These are phyloP conservation scores for Xiphias gladius DNA, from an alignment of 2,113 vertebrate species.

Conservation along the genomic window DNA sequence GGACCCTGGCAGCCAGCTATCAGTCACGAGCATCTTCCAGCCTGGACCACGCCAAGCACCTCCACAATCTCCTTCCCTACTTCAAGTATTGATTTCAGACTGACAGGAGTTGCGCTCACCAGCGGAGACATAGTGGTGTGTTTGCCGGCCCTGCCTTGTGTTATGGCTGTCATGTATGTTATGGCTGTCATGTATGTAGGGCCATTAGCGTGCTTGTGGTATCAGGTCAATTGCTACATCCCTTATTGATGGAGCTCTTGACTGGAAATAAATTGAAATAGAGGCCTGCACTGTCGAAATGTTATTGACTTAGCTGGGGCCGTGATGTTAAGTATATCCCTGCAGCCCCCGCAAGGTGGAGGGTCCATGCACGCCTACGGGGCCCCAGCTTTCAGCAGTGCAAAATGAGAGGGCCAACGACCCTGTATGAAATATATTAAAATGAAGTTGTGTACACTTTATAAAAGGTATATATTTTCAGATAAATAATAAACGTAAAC, in stretches of 20 bases:
- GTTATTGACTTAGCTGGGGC: constrained; percentile 39
- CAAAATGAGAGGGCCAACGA: neutral
- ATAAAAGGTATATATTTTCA: neutral
- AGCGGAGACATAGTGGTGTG: constrained; percentile 7
- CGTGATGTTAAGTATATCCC: constrained; percentile 23
- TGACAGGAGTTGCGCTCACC: constrained; percentile 45
- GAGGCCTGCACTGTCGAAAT: constrained; percentile 42
- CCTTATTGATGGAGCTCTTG: constrained; percentile 61
- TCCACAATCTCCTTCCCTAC: constrained; percentile 19
- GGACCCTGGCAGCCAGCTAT: constrained; percentile 53
- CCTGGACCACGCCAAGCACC: neutral
- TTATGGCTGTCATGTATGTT: constrained; percentile 26
- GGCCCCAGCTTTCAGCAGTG: neutral
- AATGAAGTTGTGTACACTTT: neutral
- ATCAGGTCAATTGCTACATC: constrained; percentile 55
- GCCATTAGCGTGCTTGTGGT: constrained; percentile 48
- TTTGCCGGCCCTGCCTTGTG: constrained; percentile 29
- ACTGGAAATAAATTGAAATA: constrained; percentile 56
- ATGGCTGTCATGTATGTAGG: constrained; percentile 56
- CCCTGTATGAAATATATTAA: neutral
- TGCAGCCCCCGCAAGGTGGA: neutral
- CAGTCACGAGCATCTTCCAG: constrained; percentile 51
- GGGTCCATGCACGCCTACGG: neutral
- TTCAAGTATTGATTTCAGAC: constrained; percentile 64
- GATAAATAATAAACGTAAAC: constrained; percentile 1